Evolutionary conservation across 2,888 invertebrate genomes (phyloP), one percentile per base, ranked within the genome.

Genomic region (Zaprionus lineosus): DNA sequence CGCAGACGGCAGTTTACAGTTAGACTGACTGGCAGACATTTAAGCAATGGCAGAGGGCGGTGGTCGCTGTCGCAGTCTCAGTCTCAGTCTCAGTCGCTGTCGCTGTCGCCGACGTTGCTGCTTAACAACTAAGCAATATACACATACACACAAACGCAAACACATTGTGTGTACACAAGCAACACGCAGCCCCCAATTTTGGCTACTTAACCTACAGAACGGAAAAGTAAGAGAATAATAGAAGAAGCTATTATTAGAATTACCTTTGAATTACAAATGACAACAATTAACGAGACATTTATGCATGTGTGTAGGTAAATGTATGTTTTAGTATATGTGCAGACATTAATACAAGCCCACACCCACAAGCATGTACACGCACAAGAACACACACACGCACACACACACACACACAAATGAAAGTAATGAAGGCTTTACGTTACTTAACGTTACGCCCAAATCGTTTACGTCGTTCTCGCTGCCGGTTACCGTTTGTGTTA

Each of bases 21-120:
- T 78, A 81, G 84, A 82, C 84, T 70, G 70, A 60, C 62, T 82
- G 83, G 84, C 79, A 84, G 84, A 81, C 82, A 70, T 60, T 82
- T 67, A 39, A 66, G 62, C 78, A 56, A 62, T 47, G 57, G 58
- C 82, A 66, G 82, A 83, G 84, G 83, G 84, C 84, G 81, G 83
- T 81, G 81, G 84, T 81, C 79, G 69, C 53, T 36, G 61, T 46
- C 56, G 41, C 34, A 12, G 59, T 47, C 52, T 46, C 8, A 16
- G 41, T 47, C 52, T 46, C 8, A 16, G 41, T 33, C 50, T 26
- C 43, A 46, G 39, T 41, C 46, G 33, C 4, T 12, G 43, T 44
- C 21, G 39, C 16, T 43, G 52, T 52, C 47, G 52, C 31, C 51
- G 52, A 60, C 29, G 58, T 64, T 55, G 41, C 64, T 53, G 58